Evolutionary conservation across 2,888 invertebrate genomes (phyloP), one percentile per base, ranked within the genome.

Genomic region (Acrobasis repandana): DNA sequence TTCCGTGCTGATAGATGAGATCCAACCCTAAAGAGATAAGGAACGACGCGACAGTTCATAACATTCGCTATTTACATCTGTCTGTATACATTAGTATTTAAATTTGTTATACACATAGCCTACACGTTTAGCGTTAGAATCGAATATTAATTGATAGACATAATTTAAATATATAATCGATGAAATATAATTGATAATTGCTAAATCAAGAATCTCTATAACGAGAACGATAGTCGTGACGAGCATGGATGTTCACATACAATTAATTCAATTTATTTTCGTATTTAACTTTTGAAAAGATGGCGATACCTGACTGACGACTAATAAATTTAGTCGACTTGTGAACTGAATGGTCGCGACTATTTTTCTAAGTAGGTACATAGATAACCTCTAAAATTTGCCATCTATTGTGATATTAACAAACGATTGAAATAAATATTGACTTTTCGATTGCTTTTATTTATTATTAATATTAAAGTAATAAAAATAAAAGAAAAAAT

Each of bases 191-290:
- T 18, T 48, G 9, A 47, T 9, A 2, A 9, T 15, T 2, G 46
- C 38, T 28, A n/a, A 28, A 18, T 11, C 33, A 34, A 34, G 48
- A 48, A 48, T 57, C 48, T 57, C 57, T 5, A 5, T n/a, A 47
- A 47, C 4, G 5, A 57, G 57, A 57, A 48, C 34, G 48, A 57
- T 57, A 57, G 57, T 57, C 57, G 57, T 57, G 57, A 20, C 38
- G 20, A 38, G 33, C 4, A 54, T n/a, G n/a, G 16, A 16, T 2
- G 10, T 16, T 16, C 36, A 51, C n/a, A 33, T 38, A 5, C 11
- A 34, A 36, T 16, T 15, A 52, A 16, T 14, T 28, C 14, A 4
- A 28, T 14, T 6, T 54, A 54, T 54, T 54, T 54, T 54, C 54
- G 54, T 54, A 54, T 54, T 20, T 8, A 38, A 38, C 34, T 16